Evolutionary conservation across 2,113 vertebrate species (phyloP).

Genomic region (Serinus canaria): DNA sequence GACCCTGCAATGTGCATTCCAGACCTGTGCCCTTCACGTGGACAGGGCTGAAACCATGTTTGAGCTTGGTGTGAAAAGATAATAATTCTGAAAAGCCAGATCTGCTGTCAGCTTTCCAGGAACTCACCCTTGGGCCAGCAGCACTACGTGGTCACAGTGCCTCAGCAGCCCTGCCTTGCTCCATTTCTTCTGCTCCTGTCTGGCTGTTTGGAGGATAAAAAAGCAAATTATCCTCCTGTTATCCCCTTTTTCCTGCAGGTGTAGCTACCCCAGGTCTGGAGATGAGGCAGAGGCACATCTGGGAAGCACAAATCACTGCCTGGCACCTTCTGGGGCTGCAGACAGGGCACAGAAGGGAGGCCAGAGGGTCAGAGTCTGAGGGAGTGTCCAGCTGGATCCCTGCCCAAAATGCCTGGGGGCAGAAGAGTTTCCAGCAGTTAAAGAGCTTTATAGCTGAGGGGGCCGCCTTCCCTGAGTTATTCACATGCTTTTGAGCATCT

Average conservation of each 20-base stretch:
- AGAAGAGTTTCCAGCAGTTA: neutral
- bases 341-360: neutral
- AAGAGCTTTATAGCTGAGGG: neutral
- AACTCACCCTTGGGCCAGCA: rapidly evolving
- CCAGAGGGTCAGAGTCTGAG: neutral
- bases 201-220: neutral
- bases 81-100: neutral
- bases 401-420: neutral
- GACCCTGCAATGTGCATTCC: neutral
- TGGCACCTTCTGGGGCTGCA: neutral
- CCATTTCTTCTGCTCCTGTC: neutral
- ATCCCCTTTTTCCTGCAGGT: neutral
- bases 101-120: neutral
- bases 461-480: neutral
- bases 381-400: neutral
- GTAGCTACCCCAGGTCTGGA: neutral
- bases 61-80: neutral
- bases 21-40: neutral
- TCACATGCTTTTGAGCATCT: neutral
- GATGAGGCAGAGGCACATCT: neutral
- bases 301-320: neutral
- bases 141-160: rapidly evolving
- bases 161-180: rapidly evolving
- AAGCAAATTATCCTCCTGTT: neutral
- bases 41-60: neutral